Conservation (phyloP, 2,797 vertebrate genomes). For the Paedocypris micromegethes region DNA sequence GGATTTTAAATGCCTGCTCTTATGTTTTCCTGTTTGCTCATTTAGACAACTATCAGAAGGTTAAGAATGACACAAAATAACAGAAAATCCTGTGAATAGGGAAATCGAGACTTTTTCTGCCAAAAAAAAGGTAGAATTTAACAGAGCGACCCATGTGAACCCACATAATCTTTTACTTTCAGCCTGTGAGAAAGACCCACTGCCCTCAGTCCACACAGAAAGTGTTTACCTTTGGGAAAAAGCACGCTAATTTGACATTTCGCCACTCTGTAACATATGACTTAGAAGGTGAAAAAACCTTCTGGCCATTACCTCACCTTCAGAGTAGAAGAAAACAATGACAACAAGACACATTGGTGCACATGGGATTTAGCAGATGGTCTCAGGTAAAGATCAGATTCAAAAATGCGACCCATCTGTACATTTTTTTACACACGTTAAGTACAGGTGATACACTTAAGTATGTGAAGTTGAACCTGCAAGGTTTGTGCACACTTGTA, state of each 20-base stretch:
- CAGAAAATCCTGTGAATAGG: neutral
- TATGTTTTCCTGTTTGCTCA: no score
- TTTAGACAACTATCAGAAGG: no score
- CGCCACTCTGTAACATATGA: slow-evolving; percentile 33
- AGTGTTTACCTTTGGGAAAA: slow-evolving; percentile 45
- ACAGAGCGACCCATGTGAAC: slow-evolving; percentile 40
- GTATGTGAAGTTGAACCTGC: no score
- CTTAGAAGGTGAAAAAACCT: slow-evolving; percentile 35
- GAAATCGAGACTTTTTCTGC: slow-evolving; percentile 13
- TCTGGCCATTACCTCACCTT: slow-evolving; percentile 43
- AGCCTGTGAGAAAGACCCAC: slow-evolving; percentile 25
- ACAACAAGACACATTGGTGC: slow-evolving; percentile 25
- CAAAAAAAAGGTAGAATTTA: slow-evolving; percentile 32
- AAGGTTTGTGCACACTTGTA: no score
- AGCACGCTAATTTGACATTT: slow-evolving; percentile 40
- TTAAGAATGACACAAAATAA: no score
- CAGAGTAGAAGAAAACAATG: slow-evolving; percentile 31
- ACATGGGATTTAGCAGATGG: slow-evolving; percentile 3
- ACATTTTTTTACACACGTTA: no score
- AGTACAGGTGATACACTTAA: no score
- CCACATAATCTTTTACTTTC: slow-evolving; percentile 44
- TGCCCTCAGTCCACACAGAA: slow-evolving; percentile 23
- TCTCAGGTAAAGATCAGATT: slow-evolving; percentile 9
- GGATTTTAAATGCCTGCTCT: no score
- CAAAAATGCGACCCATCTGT: neutral